phyloP scores from a whole-genome alignment of 2,797 vertebrate genomes.

The Danio albolineatus region DNA sequence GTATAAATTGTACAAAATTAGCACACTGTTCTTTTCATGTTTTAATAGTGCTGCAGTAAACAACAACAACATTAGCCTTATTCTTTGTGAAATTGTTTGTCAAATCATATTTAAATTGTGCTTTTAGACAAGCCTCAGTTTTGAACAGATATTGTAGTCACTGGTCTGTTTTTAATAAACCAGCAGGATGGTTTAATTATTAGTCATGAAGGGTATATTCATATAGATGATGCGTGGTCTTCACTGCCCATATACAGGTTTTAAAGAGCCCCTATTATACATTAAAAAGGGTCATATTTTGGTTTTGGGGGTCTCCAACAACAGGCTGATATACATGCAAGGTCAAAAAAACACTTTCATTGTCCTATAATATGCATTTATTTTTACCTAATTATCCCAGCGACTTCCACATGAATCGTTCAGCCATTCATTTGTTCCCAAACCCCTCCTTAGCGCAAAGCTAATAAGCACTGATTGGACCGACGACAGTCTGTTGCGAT shows the following conservation, averaged over 20 bases:
- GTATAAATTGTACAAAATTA: conserved; percentile 2
- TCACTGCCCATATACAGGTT: neutral
- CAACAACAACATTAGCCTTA: neutral
- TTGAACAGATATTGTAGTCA: neutral
- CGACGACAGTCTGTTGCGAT: no score
- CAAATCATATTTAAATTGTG: neutral
- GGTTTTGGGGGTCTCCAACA: no score
- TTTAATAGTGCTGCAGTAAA: neutral
- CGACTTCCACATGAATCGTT: no score
- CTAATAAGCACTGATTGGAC: no score
- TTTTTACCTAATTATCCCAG: no score
- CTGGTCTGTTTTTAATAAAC: neutral
- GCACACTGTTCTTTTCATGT: neutral
- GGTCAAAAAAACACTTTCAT: no score
- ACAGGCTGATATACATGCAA: no score
- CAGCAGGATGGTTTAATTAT: neutral
- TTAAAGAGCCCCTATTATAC: no score
- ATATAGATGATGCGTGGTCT: neutral
- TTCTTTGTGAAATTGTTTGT: neutral
- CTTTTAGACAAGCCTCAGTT: neutral
- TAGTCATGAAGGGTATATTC: neutral
- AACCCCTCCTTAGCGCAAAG: no score
- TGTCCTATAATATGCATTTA: no score
- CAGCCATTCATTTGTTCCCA: no score
- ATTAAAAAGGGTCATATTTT: no score